Conservation (phyloP, 2,113 vertebrate species). For the Brachionichthys hirsutus region DNA sequence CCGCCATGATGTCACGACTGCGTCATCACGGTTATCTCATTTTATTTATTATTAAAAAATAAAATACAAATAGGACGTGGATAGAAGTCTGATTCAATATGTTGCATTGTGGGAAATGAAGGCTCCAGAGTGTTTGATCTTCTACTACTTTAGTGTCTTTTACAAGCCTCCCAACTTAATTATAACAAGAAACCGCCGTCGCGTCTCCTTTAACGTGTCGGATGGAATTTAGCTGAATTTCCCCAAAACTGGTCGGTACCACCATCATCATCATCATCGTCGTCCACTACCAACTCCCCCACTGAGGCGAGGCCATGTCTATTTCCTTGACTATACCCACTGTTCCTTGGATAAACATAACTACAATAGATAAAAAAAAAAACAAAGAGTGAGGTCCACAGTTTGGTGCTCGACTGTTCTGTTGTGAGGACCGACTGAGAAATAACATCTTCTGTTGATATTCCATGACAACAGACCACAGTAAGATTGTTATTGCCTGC, state of each 20-base stretch:
- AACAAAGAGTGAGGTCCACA: conserved; percentile 56
- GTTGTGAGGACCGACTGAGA: conserved; percentile 66
- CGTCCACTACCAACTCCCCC: conserved; percentile 34
- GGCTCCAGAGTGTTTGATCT: neutral
- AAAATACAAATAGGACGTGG: no score
- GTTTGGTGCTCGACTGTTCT: conserved; percentile 72
- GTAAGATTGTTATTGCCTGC: conserved; percentile 65
- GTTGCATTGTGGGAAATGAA: conserved; percentile 18
- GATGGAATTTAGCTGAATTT: conserved; percentile 35
- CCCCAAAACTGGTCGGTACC: conserved; percentile 43
- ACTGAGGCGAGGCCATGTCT: conserved; percentile 33
- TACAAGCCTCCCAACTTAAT: conserved; percentile 5
- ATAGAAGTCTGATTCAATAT: conserved; percentile 1
- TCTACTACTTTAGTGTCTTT: conserved; percentile 7
- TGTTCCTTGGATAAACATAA: conserved; percentile 42
- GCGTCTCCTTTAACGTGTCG: conserved; percentile 40
- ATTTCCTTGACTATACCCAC: conserved; percentile 32
- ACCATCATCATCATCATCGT: no score
- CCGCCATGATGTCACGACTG: neutral
- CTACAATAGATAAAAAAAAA: conserved; percentile 46
- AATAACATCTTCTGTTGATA: conserved; percentile 70
- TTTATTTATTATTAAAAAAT: neutral
- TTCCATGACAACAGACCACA: conserved; percentile 70
- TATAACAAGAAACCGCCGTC: conserved; percentile 16
- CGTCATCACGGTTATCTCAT: neutral